phyloP scores from a whole-genome alignment of 2,888 invertebrate species.

The Blomia tropicalis region DNA sequence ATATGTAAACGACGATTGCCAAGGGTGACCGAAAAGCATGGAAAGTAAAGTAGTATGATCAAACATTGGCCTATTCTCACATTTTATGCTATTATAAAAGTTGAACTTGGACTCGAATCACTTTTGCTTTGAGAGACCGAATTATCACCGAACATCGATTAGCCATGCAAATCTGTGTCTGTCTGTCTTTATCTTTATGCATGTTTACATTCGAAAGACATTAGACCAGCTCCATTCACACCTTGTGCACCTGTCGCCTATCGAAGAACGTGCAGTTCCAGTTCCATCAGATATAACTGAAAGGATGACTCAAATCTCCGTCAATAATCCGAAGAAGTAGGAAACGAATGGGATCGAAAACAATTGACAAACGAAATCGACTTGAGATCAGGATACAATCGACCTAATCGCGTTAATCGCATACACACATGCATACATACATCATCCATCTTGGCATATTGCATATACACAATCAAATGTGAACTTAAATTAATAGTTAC shows the following conservation, averaged over 20 bases:
- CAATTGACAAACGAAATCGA: slow-evolving; percentile 4
- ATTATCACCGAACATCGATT: no score
- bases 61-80: no score
- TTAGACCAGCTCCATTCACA: background rate
- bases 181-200: no score
- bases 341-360: background rate
- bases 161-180: slow-evolving; percentile 13
- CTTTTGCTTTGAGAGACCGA: no score
- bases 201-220: no score
- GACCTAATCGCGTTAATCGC: slow-evolving; percentile 15
- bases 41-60: no score
- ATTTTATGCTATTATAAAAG: no score
- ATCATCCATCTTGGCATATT: slow-evolving; percentile 12
- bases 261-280: background rate
- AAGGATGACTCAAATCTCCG: background rate
- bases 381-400: no score
- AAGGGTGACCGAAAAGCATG: no score
- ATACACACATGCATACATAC: background rate
- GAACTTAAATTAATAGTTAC: background rate
- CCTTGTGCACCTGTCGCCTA: slow-evolving; percentile 4
- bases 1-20: no score
- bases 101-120: no score
- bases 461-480: background rate
- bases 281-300: background rate
- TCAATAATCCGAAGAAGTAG: background rate